These are phyloP conservation scores for Hyposmocoma kahamanoa DNA, from an alignment of 1,140 invertebrate species.

Conservation along the genomic window DNA sequence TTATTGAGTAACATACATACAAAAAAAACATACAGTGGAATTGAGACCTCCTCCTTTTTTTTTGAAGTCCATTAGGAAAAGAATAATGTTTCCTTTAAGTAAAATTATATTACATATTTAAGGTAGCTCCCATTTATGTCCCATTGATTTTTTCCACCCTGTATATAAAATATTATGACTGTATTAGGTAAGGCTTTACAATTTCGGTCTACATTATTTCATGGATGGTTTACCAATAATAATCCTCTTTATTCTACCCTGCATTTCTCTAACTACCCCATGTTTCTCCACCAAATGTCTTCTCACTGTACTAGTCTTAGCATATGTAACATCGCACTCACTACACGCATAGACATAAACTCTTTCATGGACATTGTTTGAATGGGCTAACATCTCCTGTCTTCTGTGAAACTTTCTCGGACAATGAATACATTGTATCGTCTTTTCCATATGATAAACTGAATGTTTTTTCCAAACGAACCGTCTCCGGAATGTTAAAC, in stretches of 20 bases:
- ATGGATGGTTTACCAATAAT: constrained; percentile 26
- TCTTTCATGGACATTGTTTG: constrained; percentile 49
- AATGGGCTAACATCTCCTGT: constrained; percentile 43
- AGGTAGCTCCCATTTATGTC: no score
- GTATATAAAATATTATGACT: no score
- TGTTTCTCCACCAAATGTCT: constrained; percentile 48
- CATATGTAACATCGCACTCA: constrained; percentile 45
- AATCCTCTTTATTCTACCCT: constrained; percentile 47
- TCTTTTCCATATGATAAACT: constrained; percentile 47
- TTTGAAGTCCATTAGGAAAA: no score
- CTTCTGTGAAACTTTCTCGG: constrained; percentile 42
- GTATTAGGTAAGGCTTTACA: no score
- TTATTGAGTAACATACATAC: no score
- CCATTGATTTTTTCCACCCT: no score
- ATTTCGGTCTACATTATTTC: no score
- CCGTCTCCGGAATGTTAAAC: constrained; percentile 48
- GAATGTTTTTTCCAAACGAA: constrained; percentile 54
- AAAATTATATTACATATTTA: no score
- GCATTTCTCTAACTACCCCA: constrained; percentile 49
- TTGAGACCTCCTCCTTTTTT: no score
- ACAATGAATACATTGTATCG: constrained; percentile 44
- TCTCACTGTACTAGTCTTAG: constrained; percentile 42
- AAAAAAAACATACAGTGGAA: no score
- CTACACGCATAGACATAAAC: constrained; percentile 48
- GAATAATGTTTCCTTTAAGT: no score